These are phyloP conservation scores for Sclerodermus sp. DNA, from an alignment of 2,888 invertebrate species.

Conservation along the genomic window DNA sequence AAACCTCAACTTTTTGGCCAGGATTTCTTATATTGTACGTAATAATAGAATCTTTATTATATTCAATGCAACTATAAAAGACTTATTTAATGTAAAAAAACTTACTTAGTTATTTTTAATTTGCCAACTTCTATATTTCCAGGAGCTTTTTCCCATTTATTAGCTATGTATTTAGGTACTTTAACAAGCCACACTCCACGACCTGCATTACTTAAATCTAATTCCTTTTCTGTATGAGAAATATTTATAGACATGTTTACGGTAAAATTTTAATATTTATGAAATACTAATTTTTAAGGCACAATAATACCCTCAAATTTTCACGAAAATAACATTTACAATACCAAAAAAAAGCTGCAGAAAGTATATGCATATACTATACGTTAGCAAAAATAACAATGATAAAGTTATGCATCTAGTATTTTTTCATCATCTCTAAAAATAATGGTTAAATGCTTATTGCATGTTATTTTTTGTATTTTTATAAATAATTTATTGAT, in stretches of 20 bases:
- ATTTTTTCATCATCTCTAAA: too few relatives aligned
- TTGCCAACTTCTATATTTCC: conserved; percentile 92
- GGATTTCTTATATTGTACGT: conserved; percentile 58
- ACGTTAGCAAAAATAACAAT: too few relatives aligned
- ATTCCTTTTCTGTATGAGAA: conserved; percentile 73
- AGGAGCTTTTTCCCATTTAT: conserved; percentile 92
- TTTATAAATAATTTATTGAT: too few relatives aligned
- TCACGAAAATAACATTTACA: too few relatives aligned
- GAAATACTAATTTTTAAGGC: too few relatives aligned
- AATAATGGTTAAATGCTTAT: too few relatives aligned
- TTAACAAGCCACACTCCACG: conserved; percentile 97
- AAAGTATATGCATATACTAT: too few relatives aligned
- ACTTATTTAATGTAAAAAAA: conserved; percentile 2
- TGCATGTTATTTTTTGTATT: too few relatives aligned
- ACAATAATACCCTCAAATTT: too few relatives aligned
- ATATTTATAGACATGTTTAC: conserved; percentile 48
- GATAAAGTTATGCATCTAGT: too few relatives aligned
- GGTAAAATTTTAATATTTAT: too few relatives aligned
- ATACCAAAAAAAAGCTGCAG: too few relatives aligned
- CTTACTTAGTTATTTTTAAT: conserved; percentile 79
- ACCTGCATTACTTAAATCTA: conserved; percentile 86
- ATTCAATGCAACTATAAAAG: background rate
- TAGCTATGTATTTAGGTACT: conserved; percentile 93
- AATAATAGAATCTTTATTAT: background rate
- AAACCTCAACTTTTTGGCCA: conserved; percentile 85